A percentile compares a stretch with the other conserved stretches of the same genome.
These are phyloP conservation scores for Nannoperca australis DNA, from an alignment of 2,797 vertebrate genomes.

Conservation along the genomic window DNA sequence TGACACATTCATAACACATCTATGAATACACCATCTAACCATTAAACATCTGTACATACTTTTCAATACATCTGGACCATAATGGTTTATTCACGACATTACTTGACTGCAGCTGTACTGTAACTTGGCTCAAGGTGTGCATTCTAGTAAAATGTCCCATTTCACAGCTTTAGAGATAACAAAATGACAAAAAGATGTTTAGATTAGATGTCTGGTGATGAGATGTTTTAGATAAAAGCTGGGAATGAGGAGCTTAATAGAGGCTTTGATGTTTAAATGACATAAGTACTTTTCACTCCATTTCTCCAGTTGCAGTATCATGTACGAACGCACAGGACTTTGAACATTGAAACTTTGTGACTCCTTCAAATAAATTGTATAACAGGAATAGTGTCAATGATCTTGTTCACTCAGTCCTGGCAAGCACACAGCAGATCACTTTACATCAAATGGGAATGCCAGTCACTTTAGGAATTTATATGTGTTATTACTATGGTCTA, in stretches of 20 bases:
- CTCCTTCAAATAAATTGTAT: conserved; percentile 57
- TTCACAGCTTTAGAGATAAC: conserved; percentile 32
- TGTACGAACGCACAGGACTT: conserved; percentile 34
- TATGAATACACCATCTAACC: conserved; percentile 58
- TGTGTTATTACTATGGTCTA: conserved; percentile 80
- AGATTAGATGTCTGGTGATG: background rate
- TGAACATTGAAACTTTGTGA: conserved; percentile 44
- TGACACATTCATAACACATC: conserved; percentile 75
- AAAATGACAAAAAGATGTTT: conserved; percentile 8
- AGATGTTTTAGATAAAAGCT: conserved; percentile 10
- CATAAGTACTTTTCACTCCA: background rate
- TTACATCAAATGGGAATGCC: conserved; percentile 82
- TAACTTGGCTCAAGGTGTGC: conserved; percentile 8
- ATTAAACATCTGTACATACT: conserved; percentile 65
- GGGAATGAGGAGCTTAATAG: background rate
- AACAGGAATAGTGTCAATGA: conserved; percentile 65
- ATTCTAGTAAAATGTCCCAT: conserved; percentile 4
- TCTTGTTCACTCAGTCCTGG: conserved; percentile 68
- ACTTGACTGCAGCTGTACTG: conserved; percentile 54
- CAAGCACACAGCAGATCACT: conserved; percentile 69
- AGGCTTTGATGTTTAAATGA: conserved; percentile 23
- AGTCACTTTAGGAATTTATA: conserved; percentile 78
- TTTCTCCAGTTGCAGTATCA: conserved; percentile 34
- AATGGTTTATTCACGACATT: conserved; percentile 55
- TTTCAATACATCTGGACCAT: conserved; percentile 64